Base-by-base conservation (phyloP, 2,888 invertebrate species). In the Coenonympha glycerion region DNA sequence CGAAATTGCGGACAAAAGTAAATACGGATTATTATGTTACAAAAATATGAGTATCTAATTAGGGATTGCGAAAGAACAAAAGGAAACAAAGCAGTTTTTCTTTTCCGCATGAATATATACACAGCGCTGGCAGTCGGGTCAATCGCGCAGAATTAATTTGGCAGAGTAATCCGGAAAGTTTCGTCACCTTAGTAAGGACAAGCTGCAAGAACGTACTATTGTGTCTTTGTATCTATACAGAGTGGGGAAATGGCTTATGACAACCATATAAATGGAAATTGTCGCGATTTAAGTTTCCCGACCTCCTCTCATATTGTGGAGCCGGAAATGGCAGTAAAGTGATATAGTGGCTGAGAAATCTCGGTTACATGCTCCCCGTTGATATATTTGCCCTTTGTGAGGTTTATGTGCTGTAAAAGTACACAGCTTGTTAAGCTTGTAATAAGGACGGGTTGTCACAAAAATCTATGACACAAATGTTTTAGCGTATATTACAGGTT, bases 201-300 rank as follows among this genome's bases (percentile, higher is more conserved):
- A 53, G 46, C 48, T 47, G 40, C 53, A 56, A 49, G 49, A 59
- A 55, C 59, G 60, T 59, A 61, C 60, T 56, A 57, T 53, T 51
- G 52, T 57, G 45, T 57, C 59, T 59, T 53, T 51, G 52, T 57
- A 47, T 57, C 59, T 59, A 76, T 69, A 78, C 74, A 76, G 74
- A 71, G 67, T 68, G 66, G 68, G 71, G 65, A 73, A 71, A 65
- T 59, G 68, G 73, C 71, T 79, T 75, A 76, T 75, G 79, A 75
- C 70, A 66, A 71, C 65, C 69, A 73, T 81, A 76, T 78, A 80
- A 79, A 81, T 80, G 79, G 74, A 79, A 79, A 82, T 81, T 76
- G 81, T 78, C 68, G 69, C 75, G 68, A 78, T 79, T 71, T 73
- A 74, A 79, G 73, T 76, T 76, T 66, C 57, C 62, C 64, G 60